These are phyloP conservation scores for Leucozona laternaria DNA, from an alignment of 2,888 invertebrate species.

Conservation along the genomic window DNA sequence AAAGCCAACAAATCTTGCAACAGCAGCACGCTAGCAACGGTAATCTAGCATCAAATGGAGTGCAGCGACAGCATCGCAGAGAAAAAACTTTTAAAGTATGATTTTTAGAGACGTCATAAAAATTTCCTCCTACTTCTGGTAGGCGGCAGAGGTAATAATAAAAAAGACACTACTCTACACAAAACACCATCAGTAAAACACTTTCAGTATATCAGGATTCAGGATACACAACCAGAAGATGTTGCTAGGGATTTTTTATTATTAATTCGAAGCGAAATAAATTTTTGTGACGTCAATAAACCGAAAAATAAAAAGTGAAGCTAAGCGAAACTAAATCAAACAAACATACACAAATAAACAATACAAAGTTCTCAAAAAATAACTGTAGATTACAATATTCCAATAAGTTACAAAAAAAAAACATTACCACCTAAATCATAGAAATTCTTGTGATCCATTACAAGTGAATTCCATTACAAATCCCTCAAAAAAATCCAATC, in stretches of 20 bases:
- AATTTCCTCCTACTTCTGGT: constrained; percentile 79
- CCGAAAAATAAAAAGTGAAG: constrained; percentile 75
- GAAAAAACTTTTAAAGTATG: constrained; percentile 84
- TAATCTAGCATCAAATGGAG: constrained; percentile 72
- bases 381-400: constrained; percentile 25
- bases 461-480: not conserved
- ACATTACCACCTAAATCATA: not conserved
- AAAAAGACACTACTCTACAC: constrained; percentile 61
- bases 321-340: constrained; percentile 61
- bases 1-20: constrained; percentile 70
- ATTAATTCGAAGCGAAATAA: constrained; percentile 82
- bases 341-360: constrained; percentile 35
- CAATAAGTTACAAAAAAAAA: not conserved
- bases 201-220: constrained; percentile 45
- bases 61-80: constrained; percentile 82
- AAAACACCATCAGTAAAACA: constrained; percentile 51
- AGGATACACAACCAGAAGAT: constrained; percentile 50
- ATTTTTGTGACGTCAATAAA: constrained; percentile 84
- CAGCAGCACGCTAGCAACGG: constrained; percentile 69
- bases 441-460: not conserved
- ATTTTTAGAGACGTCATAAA: constrained; percentile 84
- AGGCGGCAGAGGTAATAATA: constrained; percentile 74
- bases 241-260: constrained; percentile 79
- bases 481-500: not conserved
- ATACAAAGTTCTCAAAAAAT: constrained; percentile 45